phyloP scores from a whole-genome alignment of 2,797 vertebrate genomes.

The Allenopithecus nigroviridis region DNA sequence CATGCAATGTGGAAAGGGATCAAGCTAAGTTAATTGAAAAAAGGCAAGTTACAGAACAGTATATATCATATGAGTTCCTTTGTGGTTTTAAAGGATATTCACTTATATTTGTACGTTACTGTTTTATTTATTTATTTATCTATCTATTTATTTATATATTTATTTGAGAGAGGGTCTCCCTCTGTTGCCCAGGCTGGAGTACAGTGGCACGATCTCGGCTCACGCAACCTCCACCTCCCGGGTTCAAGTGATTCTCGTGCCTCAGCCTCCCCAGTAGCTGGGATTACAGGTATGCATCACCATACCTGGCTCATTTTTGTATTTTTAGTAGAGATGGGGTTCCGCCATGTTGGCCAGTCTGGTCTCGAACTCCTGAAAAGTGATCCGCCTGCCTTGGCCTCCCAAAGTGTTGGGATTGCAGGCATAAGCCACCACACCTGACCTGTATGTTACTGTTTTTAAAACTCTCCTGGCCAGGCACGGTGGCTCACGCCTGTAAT shows the following conservation, averaged over 20 bases:
- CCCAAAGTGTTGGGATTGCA: not conserved
- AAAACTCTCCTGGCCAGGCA: not conserved
- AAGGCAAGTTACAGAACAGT: not conserved
- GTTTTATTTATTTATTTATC: not conserved
- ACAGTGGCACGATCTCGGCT: not conserved
- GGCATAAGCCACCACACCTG: not conserved
- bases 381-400: not conserved
- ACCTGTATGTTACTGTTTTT: not conserved
- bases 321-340: not conserved
- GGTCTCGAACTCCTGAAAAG: not conserved
- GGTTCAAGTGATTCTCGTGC: not conserved
- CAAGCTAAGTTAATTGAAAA: not conserved
- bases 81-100: slow-evolving; percentile 19
- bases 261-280: not conserved
- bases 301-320: not conserved
- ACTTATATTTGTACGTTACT: not conserved
- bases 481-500: too few species aligned
- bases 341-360: not conserved
- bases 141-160: not conserved
- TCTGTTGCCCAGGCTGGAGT: not conserved
- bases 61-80: not conserved
- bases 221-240: not conserved
- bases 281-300: not conserved
- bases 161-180: not conserved
- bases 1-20: not conserved